Conservation (phyloP, 2,113 vertebrate genomes). For the Larimichthys polyactis region DNA sequence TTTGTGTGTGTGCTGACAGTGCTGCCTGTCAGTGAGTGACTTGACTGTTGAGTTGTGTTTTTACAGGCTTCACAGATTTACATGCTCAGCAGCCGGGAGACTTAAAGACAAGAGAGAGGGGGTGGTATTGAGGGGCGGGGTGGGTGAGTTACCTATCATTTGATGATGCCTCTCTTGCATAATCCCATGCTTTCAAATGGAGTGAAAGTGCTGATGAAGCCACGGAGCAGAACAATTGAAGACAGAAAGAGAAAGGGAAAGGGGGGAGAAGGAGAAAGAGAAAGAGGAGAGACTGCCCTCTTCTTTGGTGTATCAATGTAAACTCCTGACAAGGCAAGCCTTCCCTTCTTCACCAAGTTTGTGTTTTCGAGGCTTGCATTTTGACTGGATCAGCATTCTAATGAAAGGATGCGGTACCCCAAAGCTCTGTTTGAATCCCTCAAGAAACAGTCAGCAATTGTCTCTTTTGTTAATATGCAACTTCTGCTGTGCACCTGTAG, state of each 20-base stretch:
- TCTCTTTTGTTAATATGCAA: slow-evolving; percentile 67
- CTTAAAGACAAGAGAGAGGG: slow-evolving; percentile 74
- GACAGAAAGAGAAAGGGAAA: slow-evolving; percentile 45
- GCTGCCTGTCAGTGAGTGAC: slow-evolving; percentile 62
- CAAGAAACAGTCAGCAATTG: slow-evolving; percentile 71
- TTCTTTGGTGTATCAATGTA: slow-evolving; percentile 74
- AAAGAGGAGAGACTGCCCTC: slow-evolving; percentile 57
- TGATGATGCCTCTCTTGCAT: slow-evolving; percentile 79
- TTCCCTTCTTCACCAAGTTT: slow-evolving; percentile 67
- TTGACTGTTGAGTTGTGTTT: slow-evolving; percentile 71
- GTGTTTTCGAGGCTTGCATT: slow-evolving; percentile 69
- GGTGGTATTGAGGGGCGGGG: slow-evolving; percentile 23
- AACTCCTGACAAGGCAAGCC: slow-evolving; percentile 81
- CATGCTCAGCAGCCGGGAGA: slow-evolving; percentile 77
- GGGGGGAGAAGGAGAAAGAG: slow-evolving; percentile 19
- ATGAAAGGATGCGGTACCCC: slow-evolving; percentile 69
- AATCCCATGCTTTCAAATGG: slow-evolving; percentile 76
- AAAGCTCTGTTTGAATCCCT: slow-evolving; percentile 64
- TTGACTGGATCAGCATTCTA: slow-evolving; percentile 78
- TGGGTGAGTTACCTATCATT: slow-evolving; percentile 73
- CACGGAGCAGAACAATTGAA: slow-evolving; percentile 69
- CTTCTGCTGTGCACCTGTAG: slow-evolving; percentile 64
- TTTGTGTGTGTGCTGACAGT: slow-evolving; percentile 67
- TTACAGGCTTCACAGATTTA: slow-evolving; percentile 73
- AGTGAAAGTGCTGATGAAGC: slow-evolving; percentile 78